phyloP scores from a whole-genome alignment of 2,888 invertebrate species.

The Carabus problematicus region DNA sequence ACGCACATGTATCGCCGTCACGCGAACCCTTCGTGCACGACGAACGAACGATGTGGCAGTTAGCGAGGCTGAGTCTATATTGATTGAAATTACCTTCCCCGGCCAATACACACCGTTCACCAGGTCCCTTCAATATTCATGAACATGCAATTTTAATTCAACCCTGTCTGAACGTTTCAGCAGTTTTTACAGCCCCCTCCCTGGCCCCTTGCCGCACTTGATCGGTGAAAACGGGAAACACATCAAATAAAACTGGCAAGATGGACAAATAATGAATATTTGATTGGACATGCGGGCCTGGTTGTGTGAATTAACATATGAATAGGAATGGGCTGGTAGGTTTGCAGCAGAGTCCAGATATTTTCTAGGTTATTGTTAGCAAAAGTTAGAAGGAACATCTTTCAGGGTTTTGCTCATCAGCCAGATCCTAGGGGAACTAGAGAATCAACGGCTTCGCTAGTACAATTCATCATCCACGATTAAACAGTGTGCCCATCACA shows the following conservation, averaged over 20 bases:
- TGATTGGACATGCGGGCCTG: conserved; percentile 16
- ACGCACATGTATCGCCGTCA: neutral
- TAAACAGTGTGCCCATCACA: too few species aligned
- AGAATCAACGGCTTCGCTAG: too few species aligned
- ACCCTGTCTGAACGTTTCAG: conserved; percentile 33
- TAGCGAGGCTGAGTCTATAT: conserved; percentile 16
- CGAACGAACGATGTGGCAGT: conserved; percentile 2
- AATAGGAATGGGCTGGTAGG: conserved; percentile 12
- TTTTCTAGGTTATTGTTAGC: too few species aligned
- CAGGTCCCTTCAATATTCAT: conserved; percentile 38
- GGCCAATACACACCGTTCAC: conserved; percentile 1
- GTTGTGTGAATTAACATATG: conserved; percentile 23
- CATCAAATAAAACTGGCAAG: conserved; percentile 8
- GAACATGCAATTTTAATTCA: conserved; percentile 41
- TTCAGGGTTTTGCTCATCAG: too few species aligned
- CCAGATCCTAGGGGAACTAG: neutral
- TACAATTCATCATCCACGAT: too few species aligned
- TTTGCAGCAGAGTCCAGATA: too few species aligned
- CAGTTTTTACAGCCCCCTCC: conserved; percentile 19
- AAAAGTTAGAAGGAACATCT: too few species aligned
- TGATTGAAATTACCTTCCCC: conserved; percentile 34
- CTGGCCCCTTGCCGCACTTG: neutral
- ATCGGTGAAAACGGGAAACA: conserved; percentile 3
- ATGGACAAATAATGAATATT: conserved; percentile 34
- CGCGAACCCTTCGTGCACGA: neutral